phyloP scores from a whole-genome alignment of 2,113 vertebrate genomes.

The Turnix velox region DNA sequence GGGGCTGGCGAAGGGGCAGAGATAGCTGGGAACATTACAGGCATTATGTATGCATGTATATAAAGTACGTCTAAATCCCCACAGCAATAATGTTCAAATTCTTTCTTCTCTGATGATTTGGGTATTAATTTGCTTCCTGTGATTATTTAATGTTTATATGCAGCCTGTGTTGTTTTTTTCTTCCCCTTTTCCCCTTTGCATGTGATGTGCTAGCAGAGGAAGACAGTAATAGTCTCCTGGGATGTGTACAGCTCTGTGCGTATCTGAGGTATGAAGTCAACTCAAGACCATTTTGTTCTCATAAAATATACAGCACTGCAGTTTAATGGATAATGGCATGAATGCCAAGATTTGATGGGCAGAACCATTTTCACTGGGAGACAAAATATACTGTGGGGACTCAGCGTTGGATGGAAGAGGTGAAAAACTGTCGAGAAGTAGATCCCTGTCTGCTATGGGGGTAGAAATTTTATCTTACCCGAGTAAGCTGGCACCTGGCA shows the following conservation, averaged over 20 bases:
- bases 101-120: constrained; percentile 1
- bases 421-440: background rate
- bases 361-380: constrained; percentile 34
- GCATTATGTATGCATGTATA: background rate
- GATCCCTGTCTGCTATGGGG: background rate
- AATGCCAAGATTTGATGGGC: constrained; percentile 49
- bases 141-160: background rate
- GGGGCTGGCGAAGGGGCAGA: background rate
- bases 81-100: background rate
- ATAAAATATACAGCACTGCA: constrained; percentile 55
- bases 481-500: background rate
- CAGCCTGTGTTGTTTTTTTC: background rate
- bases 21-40: background rate
- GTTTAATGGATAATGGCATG: constrained; percentile 50
- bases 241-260: constrained; percentile 36
- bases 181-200: background rate
- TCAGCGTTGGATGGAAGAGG: background rate
- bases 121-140: constrained; percentile 29
- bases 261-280: constrained; percentile 48
- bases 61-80: background rate
- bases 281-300: constrained; percentile 59
- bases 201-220: constrained; percentile 20
- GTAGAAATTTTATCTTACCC: background rate
- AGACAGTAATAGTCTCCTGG: constrained; percentile 12
- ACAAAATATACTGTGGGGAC: background rate